phyloP scores from a whole-genome alignment of 1,140 invertebrate species.

The Drosophila punjabiensis region DNA sequence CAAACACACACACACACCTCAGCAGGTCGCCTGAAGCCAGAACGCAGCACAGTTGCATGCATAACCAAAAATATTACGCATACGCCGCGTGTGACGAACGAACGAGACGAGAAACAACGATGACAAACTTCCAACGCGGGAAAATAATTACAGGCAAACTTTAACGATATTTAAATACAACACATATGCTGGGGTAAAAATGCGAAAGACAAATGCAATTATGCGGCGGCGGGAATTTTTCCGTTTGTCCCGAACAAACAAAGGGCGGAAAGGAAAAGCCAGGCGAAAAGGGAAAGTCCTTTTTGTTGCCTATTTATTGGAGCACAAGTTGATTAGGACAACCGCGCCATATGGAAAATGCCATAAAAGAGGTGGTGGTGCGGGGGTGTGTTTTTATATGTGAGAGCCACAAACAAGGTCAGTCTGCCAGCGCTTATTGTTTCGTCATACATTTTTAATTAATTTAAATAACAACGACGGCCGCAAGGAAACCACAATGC shows the following conservation, averaged over 20 bases:
- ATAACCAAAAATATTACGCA: constrained; percentile 73
- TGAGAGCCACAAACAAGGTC: constrained; percentile 61
- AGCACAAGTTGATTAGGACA: constrained; percentile 54
- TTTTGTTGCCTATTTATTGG: constrained; percentile 68
- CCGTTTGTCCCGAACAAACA: constrained; percentile 45
- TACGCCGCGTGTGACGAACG: constrained; percentile 61
- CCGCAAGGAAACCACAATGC: constrained; percentile 50
- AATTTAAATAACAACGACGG: constrained; percentile 71
- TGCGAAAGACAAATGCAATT: constrained; percentile 70
- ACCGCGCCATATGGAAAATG: constrained; percentile 42
- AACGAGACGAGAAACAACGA: constrained; percentile 22
- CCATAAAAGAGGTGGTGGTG: constrained; percentile 30
- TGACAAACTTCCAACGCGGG: constrained; percentile 62
- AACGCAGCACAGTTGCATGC: constrained; percentile 51
- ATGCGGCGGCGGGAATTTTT: constrained; percentile 27
- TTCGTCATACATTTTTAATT: constrained; percentile 77
- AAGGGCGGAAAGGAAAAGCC: constrained; percentile 30
- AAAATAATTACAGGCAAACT: constrained; percentile 66
- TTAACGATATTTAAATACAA: constrained; percentile 71
- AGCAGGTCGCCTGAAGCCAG: constrained; percentile 10
- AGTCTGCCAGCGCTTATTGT: constrained; percentile 56
- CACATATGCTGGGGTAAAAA: constrained; percentile 30
- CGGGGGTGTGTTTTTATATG: neutral
- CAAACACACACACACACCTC: constrained; percentile 35
- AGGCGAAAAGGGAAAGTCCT: constrained; percentile 5